Conservation (phyloP, 2,113 vertebrate genomes). For the Promerops cafer region DNA sequence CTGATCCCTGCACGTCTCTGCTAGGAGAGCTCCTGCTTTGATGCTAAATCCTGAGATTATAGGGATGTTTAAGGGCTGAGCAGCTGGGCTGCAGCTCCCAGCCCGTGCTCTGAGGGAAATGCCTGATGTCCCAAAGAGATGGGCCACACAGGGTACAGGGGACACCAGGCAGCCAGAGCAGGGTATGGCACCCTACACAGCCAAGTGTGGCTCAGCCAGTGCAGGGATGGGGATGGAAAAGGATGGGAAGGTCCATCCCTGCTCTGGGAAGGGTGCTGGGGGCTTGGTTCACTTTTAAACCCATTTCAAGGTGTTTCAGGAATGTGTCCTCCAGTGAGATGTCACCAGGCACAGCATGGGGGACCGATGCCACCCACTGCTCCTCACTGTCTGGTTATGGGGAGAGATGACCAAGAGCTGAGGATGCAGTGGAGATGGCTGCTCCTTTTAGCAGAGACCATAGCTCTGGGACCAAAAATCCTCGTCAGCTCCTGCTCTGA, state of each 20-base stretch:
- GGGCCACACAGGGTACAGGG: neutral
- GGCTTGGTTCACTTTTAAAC: neutral
- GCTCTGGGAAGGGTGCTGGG: neutral
- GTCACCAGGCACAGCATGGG: neutral
- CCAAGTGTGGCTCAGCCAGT: accelerated
- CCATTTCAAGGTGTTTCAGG: neutral
- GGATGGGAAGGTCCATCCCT: neutral
- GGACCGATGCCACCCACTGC: accelerated
- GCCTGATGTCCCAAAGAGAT: neutral
- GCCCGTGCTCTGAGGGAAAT: neutral
- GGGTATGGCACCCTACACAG: accelerated
- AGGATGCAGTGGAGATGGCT: accelerated
- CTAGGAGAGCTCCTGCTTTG: constrained; percentile 15
- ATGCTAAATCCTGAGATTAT: constrained; percentile 13
- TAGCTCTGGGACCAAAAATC: neutral
- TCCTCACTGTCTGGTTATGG: neutral
- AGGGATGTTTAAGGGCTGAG: neutral
- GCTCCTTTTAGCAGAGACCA: neutral
- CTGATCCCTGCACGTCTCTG: neutral
- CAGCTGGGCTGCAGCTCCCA: neutral
- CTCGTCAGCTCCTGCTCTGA: neutral
- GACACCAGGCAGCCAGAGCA: neutral
- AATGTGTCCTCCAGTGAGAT: neutral
- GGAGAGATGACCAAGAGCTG: neutral
- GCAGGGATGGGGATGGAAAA: neutral